Base-by-base conservation (phyloP, 1,140 invertebrate species). In the Leptonema lineaticorne region DNA sequence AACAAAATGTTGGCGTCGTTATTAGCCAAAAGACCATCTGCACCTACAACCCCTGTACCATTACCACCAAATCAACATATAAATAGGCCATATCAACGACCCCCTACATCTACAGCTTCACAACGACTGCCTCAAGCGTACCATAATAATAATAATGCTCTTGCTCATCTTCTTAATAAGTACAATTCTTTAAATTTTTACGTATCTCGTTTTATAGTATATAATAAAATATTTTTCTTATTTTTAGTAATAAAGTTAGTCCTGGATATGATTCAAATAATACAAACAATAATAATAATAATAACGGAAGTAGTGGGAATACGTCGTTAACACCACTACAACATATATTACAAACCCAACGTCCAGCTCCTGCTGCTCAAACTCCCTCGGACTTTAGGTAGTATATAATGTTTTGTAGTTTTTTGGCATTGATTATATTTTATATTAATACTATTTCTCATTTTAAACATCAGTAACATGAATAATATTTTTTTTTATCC, bases 1-100 rank as follows among this genome's bases (percentile, higher is more conserved):
- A 97, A 97, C 79, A 89, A 91, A 74, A 92, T 96, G 87, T 82
- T 96, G 69, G 92, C 93, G 9, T 88, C 89, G 48, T 78, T 96
- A 63, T 79, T 96, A 74, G 90, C 91, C 9, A 90, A 90, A 76
- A 87, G 91, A 73, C 88, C 90, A 58, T 85, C 89, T n/a, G 85
- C 87, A 33, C 87, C 88, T 56, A 87, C 90, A 41, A 78, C 79
- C 37, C 77, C 79, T n/a, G 74, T 77, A 69, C 76, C 77, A 45
- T 24, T n/a, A 5, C 70, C 77, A 29, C 78, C 78, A 50, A 81
- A 80, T 70, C 76, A 77, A 4, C 75, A 74, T 48, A 67, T 79
- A 68, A 33, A 29, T 29, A 76, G 78, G 18, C 69, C 71, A 26
- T 81, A 63, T 63, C 67, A 63, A 78, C 73, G 76, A 59, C 74